phyloP scores from a whole-genome alignment of 2,113 vertebrate genomes.

The Recurvirostra avosetta region DNA sequence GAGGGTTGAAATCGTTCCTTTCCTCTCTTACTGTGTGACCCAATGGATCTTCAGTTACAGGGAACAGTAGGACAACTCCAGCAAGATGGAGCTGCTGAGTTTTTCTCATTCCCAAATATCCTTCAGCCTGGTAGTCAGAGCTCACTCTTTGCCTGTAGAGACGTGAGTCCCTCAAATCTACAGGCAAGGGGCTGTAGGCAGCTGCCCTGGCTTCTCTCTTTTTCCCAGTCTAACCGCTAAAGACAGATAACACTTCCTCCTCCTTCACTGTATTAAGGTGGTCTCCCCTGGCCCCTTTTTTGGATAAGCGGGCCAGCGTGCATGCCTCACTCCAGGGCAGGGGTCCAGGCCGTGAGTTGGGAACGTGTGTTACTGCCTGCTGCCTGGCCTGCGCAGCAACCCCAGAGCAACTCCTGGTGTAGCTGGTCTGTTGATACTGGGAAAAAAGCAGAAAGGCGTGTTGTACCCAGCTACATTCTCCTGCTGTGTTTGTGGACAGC shows the following conservation, averaged over 20 bases:
- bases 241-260: neutral
- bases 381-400: neutral
- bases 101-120: neutral
- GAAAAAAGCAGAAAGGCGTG: neutral
- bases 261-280: neutral
- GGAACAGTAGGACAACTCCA: neutral
- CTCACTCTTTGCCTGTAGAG: rapidly evolving
- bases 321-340: neutral
- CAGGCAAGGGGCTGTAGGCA: neutral
- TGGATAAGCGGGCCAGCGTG: neutral
- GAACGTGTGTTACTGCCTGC: neutral
- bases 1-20: neutral
- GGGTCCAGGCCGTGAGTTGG: neutral
- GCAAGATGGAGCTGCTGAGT: neutral
- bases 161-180: neutral
- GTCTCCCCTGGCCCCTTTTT: neutral
- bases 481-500: neutral
- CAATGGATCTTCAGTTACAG: neutral
- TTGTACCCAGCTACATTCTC: neutral
- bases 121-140: neutral
- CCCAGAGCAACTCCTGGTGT: neutral
- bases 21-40: neutral
- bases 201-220: neutral
- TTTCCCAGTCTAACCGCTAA: neutral
- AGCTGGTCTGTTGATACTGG: neutral